Evolutionary conservation across 2,113 vertebrate species (phyloP), one percentile per base, ranked within the genome.

Genomic region (Pollimyrus isidori): DNA sequence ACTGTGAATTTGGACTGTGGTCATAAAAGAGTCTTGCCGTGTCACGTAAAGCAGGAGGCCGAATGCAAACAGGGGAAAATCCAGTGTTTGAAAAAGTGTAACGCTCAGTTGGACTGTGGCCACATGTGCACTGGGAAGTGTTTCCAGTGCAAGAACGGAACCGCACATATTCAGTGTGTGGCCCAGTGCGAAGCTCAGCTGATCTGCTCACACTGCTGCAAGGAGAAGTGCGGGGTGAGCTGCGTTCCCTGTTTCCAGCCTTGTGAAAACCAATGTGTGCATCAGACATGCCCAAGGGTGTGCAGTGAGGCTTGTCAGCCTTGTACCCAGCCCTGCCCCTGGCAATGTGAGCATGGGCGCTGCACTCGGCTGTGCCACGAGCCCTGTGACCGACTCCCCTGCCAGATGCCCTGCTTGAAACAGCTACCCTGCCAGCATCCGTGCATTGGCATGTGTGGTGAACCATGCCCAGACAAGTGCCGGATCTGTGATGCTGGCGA

Each of bases 401-500:
- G 93, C 50, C 19, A 90, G 2, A 1, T 69, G 73, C 91, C 92
- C 1, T 93, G 93, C 80, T 35, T 0, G 2, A 88, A 88, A 53
- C 56, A 1, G 30, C 91, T 92, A 6, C 23, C n/a, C 6, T 93
- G 93, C 86, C 26, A 56, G 0, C 93, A 94, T 87, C 83, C 39
- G 2, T 93, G 93, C 76, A 92, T 92, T 17, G 92, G 92, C 19
- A 89, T 93, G 30, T 92, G 92, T 30, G 92, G 92, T 4, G 93
- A 94, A 84, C 93, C 91, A 0, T 94, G 93, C 48, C 93, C 93
- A 9, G 86, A 56, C 3, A 92, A 92, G 82, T 94, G 92, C 58
- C 89, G 92, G 17, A 11, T 84, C 2, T 93, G 93, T 89, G 11
- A 94, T 87, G 56, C 76, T 0, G 91, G 90, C 0, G 92, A 93